Percentiles rank a stretch among this genome's conserved stretches.
phyloP scores from a whole-genome alignment of 2,888 invertebrate genomes.

The Erebia epiphron region DNA sequence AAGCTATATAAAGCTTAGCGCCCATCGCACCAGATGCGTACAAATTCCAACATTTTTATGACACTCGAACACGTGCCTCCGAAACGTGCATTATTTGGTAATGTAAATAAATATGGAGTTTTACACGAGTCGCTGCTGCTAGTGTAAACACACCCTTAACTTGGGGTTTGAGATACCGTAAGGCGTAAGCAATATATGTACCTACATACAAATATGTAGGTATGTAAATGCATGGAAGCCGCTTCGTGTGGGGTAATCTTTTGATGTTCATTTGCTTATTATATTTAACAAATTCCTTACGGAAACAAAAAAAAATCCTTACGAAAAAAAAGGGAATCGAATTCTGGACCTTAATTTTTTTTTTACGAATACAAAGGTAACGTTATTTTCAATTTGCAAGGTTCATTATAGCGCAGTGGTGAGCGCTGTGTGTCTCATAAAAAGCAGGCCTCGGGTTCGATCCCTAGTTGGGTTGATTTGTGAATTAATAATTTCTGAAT shows the following conservation, averaged over 20 bases:
- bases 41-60: conserved; percentile 69
- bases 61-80: conserved; percentile 69
- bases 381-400: no score
- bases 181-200: background rate
- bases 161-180: conserved; percentile 25
- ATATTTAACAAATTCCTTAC: background rate
- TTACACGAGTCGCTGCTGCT: conserved; percentile 3
- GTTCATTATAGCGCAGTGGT: no score
- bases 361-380: background rate
- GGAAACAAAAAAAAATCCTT: background rate
- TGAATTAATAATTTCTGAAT: no score
- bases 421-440: no score
- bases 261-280: conserved; percentile 16
- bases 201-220: background rate
- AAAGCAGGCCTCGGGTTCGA: no score
- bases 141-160: conserved; percentile 72
- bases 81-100: conserved; percentile 59
- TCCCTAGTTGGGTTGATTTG: no score
- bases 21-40: conserved; percentile 70
- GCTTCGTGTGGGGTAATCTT: conserved; percentile 20
- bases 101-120: conserved; percentile 68
- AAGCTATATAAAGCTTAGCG: conserved; percentile 49
- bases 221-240: background rate
- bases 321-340: background rate
- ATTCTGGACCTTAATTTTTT: background rate